Conservation (phyloP, 2,797 vertebrate species). For the Cheracebus regulus region DNA sequence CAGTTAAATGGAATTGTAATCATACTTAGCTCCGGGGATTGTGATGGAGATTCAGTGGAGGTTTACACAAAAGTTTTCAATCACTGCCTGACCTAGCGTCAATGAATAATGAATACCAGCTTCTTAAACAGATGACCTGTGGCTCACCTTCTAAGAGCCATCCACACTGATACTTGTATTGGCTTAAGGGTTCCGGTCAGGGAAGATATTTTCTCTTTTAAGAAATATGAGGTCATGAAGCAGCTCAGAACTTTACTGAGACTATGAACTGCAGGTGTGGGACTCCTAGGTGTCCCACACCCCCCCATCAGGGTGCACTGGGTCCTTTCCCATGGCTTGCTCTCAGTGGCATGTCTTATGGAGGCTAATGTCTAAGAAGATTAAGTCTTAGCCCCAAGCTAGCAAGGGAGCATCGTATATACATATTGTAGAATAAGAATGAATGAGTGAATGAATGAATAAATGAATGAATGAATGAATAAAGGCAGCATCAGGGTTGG, state of each 20-base stretch:
- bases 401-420: neutral
- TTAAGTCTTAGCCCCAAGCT: neutral
- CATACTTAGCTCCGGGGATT: neutral
- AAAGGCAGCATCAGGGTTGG: neutral
- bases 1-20: neutral
- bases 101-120: neutral
- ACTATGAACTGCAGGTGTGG: neutral
- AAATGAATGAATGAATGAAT: neutral
- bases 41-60: neutral
- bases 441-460: neutral
- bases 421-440: neutral
- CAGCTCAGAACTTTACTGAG: neutral
- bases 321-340: neutral
- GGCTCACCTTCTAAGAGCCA: neutral
- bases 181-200: neutral
- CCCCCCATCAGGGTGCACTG: rapidly evolving
- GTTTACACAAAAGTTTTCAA: neutral
- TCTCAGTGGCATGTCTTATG: neutral
- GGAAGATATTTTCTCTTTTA: neutral
- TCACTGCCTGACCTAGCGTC: neutral
- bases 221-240: neutral
- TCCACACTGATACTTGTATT: neutral
- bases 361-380: neutral
- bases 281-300: neutral
- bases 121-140: neutral